Conservation (phyloP, 2,888 invertebrate species). For the Dorcus parallelipipedus region DNA sequence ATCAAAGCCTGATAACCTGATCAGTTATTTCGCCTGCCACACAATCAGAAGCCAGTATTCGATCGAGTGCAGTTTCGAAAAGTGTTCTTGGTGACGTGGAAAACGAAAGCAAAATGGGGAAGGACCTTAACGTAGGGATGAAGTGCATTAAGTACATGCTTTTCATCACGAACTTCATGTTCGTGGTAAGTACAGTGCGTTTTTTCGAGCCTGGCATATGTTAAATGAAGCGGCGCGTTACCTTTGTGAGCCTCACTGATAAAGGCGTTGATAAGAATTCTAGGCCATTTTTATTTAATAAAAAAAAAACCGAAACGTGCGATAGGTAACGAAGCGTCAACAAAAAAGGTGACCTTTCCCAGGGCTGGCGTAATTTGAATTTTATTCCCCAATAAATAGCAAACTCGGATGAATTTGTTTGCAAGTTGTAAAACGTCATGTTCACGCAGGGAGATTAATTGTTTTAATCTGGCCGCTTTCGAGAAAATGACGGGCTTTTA, state of each 20-base stretch:
- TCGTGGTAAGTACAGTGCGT: conserved; percentile 56
- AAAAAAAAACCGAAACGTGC: no score
- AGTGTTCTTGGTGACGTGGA: not conserved
- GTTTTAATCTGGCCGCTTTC: no score
- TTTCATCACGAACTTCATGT: conserved; percentile 64
- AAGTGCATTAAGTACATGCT: conserved; percentile 65
- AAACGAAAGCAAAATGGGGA: conserved; percentile 33
- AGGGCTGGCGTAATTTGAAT: no score
- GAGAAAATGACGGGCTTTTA: no score
- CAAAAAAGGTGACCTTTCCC: no score
- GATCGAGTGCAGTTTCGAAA: not conserved
- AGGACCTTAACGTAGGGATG: conserved; percentile 57
- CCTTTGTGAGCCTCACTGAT: conserved; percentile 11
- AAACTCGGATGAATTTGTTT: no score
- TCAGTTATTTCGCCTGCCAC: not conserved
- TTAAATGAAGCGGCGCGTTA: not conserved
- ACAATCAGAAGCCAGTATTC: not conserved
- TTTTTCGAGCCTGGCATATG: not conserved
- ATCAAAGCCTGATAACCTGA: not conserved
- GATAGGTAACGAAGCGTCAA: no score
- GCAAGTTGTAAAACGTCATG: no score
- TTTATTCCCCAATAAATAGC: no score
- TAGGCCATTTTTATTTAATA: no score
- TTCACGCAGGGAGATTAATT: no score
- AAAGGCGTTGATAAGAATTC: not conserved